These are phyloP conservation scores for Agrypnia vestita DNA, from an alignment of 1,140 invertebrate genomes.

Conservation along the genomic window DNA sequence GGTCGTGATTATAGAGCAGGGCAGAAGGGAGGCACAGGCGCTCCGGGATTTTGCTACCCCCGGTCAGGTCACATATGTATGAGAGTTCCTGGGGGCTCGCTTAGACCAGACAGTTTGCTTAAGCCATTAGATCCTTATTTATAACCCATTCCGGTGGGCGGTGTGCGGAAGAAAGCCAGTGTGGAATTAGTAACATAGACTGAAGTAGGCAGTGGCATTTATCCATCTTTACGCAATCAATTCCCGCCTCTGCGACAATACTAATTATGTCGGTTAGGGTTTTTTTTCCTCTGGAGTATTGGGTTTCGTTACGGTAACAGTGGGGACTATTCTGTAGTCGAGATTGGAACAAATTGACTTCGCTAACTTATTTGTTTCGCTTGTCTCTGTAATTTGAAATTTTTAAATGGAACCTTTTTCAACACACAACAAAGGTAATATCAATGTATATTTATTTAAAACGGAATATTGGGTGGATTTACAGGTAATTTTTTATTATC, in stretches of 20 bases:
- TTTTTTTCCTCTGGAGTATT: neutral
- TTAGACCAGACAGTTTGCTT: conserved; percentile 58
- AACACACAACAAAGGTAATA: too few species aligned
- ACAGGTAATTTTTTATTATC: too few species aligned
- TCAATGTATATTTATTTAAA: too few species aligned
- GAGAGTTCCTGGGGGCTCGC: conserved; percentile 31
- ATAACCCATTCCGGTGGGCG: conserved; percentile 57
- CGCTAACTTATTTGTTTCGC: too few species aligned
- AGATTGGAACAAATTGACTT: too few species aligned
- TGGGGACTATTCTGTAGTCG: too few species aligned
- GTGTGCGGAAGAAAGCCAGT: conserved; percentile 54
- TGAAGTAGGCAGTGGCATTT: conserved; percentile 28
- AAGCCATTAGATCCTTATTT: conserved; percentile 60
- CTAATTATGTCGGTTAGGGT: conserved; percentile 11
- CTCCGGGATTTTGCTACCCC: conserved; percentile 1
- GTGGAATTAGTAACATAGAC: conserved; percentile 56
- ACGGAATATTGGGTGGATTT: too few species aligned
- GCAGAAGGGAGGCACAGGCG: neutral
- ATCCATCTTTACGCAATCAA: conserved; percentile 22
- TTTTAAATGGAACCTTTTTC: too few species aligned
- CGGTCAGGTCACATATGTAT: conserved; percentile 1
- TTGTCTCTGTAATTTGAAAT: too few species aligned
- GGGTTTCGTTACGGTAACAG: neutral
- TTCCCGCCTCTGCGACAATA: conserved; percentile 7
- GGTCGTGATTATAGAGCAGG: conserved; percentile 28